Conservation (phyloP, 30 jellyfish, hydroid and myxozoan species). For the Aurelia coerulea region DNA sequence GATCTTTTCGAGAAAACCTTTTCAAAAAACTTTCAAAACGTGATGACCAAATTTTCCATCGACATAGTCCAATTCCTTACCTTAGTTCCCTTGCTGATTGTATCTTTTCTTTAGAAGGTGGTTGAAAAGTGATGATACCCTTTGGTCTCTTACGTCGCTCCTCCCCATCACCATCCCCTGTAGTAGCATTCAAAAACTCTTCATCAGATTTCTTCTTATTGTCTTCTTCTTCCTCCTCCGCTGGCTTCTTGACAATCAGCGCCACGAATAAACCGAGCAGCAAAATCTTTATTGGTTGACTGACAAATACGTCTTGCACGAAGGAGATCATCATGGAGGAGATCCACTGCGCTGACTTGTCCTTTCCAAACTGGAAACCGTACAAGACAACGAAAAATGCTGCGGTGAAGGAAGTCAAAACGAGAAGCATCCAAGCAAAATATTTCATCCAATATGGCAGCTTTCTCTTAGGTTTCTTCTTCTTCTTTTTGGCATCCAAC, state of each 20-base stretch:
- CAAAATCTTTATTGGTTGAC: slow-evolving; percentile 90
- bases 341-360: slow-evolving; percentile 94
- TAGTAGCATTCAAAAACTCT: slow-evolving; percentile 38
- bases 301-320: slow-evolving; percentile 88
- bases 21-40: too few relatives aligned
- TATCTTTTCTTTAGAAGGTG: slow-evolving; percentile 92
- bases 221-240: slow-evolving; percentile 88
- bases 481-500: slow-evolving; percentile 35
- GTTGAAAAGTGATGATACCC: slow-evolving; percentile 85
- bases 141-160: slow-evolving; percentile 41
- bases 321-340: slow-evolving; percentile 85
- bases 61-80: neutral
- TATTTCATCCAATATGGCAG: slow-evolving; percentile 96
- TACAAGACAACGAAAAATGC: slow-evolving; percentile 96
- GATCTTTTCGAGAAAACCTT: too few relatives aligned
- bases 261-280: slow-evolving; percentile 93
- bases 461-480: slow-evolving; percentile 67
- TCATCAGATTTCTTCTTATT: slow-evolving; percentile 86
- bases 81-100: slow-evolving; percentile 85
- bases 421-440: slow-evolving; percentile 88
- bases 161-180: slow-evolving; percentile 13
- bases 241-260: slow-evolving; percentile 90
- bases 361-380: slow-evolving; percentile 95
- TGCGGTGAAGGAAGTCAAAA: slow-evolving; percentile 87
- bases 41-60: too few relatives aligned